A percentile compares a stretch with the other conserved stretches of the same genome.
phyloP scores from a whole-genome alignment of 2,888 invertebrate genomes.

The Buathra laborator region DNA sequence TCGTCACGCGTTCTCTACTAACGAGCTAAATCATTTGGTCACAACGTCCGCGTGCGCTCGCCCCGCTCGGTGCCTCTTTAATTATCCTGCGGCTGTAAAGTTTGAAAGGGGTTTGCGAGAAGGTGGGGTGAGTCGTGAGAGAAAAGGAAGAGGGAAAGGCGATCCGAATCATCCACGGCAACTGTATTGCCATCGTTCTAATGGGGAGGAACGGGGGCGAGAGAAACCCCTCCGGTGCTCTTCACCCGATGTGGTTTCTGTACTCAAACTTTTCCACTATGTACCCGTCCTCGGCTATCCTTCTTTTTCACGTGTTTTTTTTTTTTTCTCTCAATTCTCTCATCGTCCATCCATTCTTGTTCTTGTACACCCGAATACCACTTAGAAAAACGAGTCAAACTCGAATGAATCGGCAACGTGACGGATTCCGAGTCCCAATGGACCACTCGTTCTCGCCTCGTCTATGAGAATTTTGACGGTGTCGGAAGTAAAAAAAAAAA shows the following conservation, averaged over 20 bases:
- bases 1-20: conserved; percentile 29
- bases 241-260: conserved; percentile 14
- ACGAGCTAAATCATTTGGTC: conserved; percentile 33
- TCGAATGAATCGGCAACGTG: conserved; percentile 49
- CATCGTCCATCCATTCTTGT: conserved; percentile 21
- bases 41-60: background rate
- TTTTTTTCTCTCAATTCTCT: conserved; percentile 9
- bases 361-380: background rate
- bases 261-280: conserved; percentile 27
- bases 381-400: conserved; percentile 20
- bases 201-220: background rate
- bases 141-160: background rate
- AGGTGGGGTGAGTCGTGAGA: background rate
- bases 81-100: background rate
- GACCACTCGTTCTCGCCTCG: conserved; percentile 75
- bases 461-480: conserved; percentile 74
- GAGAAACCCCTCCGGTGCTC: background rate
- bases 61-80: conserved; percentile 1
- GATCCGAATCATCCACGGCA: conserved; percentile 22
- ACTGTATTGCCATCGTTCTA: conserved; percentile 14
- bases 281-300: background rate
- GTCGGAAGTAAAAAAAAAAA: conserved; percentile 64
- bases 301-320: conserved; percentile 32
- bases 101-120: background rate
- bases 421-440: conserved; percentile 67